phyloP scores from a whole-genome alignment of 2,797 vertebrate genomes.

The Microchirus variegatus region DNA sequence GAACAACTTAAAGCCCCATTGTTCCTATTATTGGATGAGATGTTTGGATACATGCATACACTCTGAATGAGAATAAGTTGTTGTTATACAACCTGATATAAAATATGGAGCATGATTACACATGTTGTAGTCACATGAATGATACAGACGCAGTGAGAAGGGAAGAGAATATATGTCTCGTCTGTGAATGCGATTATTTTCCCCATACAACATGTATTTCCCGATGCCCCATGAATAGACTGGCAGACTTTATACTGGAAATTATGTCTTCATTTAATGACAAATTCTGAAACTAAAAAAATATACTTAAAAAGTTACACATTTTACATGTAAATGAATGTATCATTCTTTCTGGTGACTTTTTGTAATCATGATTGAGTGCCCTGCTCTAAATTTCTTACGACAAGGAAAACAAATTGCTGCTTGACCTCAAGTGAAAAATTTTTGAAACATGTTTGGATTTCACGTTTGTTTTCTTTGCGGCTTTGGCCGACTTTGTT shows the following conservation, averaged over 20 bases:
- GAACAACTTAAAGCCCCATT: conserved; percentile 82
- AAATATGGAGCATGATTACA: conserved; percentile 83
- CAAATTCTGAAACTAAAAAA: too few species aligned
- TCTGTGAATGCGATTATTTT: conserved; percentile 27
- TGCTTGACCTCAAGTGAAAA: conserved; percentile 23
- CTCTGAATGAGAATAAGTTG: conserved; percentile 79
- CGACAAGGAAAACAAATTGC: neutral
- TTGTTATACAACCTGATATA: conserved; percentile 81
- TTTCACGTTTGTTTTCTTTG: conserved; percentile 57
- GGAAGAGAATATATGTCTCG: neutral
- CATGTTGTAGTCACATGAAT: conserved; percentile 74
- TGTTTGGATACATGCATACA: conserved; percentile 83
- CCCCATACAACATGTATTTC: neutral
- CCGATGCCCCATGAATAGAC: conserved; percentile 1
- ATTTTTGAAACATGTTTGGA: conserved; percentile 32
- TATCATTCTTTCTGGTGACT: neutral
- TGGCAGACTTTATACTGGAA: neutral
- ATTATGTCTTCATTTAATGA: neutral
- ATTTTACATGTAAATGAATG: neutral
- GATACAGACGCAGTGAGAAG: conserved; percentile 46
- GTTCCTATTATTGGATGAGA: conserved; percentile 80
- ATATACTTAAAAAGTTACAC: too few species aligned
- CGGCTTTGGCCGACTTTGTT: conserved; percentile 50
- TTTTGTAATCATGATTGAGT: neutral
- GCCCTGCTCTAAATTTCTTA: neutral